These are phyloP conservation scores for Merluccius polli DNA, from an alignment of 2,797 vertebrate genomes.

Conservation along the genomic window DNA sequence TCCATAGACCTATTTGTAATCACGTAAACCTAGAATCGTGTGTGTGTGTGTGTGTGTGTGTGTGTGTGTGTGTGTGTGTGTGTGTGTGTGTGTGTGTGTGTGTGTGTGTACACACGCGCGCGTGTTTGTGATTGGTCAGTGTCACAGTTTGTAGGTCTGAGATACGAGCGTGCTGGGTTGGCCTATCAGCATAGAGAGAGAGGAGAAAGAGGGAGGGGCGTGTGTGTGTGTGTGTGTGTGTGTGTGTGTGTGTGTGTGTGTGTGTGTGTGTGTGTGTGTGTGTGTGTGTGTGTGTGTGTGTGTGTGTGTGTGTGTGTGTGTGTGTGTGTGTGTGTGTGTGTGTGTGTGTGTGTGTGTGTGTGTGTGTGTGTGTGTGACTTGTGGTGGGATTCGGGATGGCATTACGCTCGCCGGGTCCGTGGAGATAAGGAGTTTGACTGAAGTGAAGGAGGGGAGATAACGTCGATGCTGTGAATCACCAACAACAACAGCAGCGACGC, in stretches of 20 bases:
- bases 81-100: neutral
- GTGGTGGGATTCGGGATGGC: too few relatives aligned
- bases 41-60: slow-evolving; percentile 1
- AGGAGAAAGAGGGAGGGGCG: slow-evolving; percentile 47
- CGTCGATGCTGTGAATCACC: too few relatives aligned
- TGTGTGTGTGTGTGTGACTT: too few relatives aligned
- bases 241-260: slow-evolving; percentile 60
- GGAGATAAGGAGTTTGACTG: too few relatives aligned
- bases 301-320: too few relatives aligned
- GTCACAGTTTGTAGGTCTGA: slow-evolving; percentile 39
- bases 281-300: slow-evolving; percentile 26
- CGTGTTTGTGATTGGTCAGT: slow-evolving; percentile 50
- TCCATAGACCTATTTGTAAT: slow-evolving; percentile 45
- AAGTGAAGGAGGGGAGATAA: too few relatives aligned
- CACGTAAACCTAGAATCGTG: slow-evolving; percentile 10
- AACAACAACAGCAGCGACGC: too few relatives aligned
- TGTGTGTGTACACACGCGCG: neutral
- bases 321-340: too few relatives aligned
- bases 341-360: too few relatives aligned
- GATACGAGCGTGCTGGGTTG: slow-evolving; percentile 38
- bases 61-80: neutral
- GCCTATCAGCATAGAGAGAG: slow-evolving; percentile 54
- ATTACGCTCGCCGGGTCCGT: too few relatives aligned
- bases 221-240: slow-evolving; percentile 38
- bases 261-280: slow-evolving; percentile 41